A percentile compares a stretch with the other conserved stretches of the same genome.
These are phyloP conservation scores for Busseola fusca DNA, from an alignment of 2,888 invertebrate species.

Conservation along the genomic window DNA sequence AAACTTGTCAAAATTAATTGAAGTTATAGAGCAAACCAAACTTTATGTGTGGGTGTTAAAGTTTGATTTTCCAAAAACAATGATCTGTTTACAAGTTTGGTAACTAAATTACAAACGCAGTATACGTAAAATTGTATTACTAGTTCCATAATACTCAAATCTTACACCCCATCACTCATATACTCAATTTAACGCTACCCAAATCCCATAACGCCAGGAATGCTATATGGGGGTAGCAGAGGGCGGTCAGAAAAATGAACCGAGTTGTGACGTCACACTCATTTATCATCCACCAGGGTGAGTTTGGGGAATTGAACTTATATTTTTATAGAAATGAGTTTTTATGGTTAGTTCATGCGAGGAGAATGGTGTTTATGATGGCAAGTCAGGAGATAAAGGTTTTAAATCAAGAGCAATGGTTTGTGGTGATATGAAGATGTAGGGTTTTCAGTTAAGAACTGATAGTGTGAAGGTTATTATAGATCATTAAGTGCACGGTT, in stretches of 20 bases:
- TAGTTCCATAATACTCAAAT: slow-evolving; percentile 34
- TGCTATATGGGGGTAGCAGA: slow-evolving; percentile 37
- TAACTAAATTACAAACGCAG: background rate
- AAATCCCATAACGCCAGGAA: slow-evolving; percentile 59
- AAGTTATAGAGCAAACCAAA: background rate
- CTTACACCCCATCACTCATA: slow-evolving; percentile 48
- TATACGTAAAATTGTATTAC: background rate
- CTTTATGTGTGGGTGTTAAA: background rate
- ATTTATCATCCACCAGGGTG: slow-evolving; percentile 66
- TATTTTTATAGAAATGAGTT: slow-evolving; percentile 50
- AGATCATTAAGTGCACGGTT: background rate
- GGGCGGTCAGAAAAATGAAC: slow-evolving; percentile 65
- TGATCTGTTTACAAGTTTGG: background rate
- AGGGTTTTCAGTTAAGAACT: background rate
- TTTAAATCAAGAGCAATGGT: background rate
- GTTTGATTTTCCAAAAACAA: background rate
- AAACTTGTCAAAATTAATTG: too few species aligned
- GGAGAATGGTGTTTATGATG: background rate
- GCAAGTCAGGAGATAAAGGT: background rate
- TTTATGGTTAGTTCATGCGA: slow-evolving; percentile 22
- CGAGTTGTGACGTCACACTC: slow-evolving; percentile 62
- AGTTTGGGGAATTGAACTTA: slow-evolving; percentile 61
- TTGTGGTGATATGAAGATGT: too few species aligned
- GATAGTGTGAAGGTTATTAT: background rate
- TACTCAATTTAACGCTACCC: slow-evolving; percentile 60